A percentile compares a stretch with the other conserved stretches of the same genome.
phyloP scores from a whole-genome alignment of 2,113 vertebrate species.

The Semnopithecus entellus region DNA sequence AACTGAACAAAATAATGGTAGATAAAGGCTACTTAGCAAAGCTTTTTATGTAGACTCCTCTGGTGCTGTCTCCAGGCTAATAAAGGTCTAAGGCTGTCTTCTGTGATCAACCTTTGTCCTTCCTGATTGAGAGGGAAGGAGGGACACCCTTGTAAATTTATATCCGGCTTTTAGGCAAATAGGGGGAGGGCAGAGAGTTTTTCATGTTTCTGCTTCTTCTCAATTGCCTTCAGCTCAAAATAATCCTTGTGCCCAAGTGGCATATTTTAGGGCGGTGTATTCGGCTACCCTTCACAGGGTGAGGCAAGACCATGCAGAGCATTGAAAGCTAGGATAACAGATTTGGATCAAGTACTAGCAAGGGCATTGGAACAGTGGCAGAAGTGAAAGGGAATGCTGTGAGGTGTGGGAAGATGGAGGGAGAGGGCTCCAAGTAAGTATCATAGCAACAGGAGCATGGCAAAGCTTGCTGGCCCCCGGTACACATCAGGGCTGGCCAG shows the following conservation, averaged over 20 bases:
- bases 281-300: background rate
- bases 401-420: background rate
- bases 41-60: background rate
- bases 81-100: background rate
- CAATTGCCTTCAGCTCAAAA: background rate
- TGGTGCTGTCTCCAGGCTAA: constrained; percentile 11
- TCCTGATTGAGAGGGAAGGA: background rate
- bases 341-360: background rate
- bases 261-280: background rate
- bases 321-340: background rate
- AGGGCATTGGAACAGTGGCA: background rate
- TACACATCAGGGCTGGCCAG: background rate
- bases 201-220: background rate
- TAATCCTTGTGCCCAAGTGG: background rate
- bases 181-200: background rate
- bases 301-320: background rate
- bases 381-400: background rate
- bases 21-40: background rate
- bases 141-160: background rate
- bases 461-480: background rate
- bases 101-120: background rate
- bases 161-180: background rate
- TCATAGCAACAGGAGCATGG: background rate
- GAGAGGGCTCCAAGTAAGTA: background rate
- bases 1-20: background rate